Percentiles rank a stretch among this genome's conserved stretches.
Conservation (phyloP, 2,888 invertebrate genomes). For the Lagria hirta region DNA sequence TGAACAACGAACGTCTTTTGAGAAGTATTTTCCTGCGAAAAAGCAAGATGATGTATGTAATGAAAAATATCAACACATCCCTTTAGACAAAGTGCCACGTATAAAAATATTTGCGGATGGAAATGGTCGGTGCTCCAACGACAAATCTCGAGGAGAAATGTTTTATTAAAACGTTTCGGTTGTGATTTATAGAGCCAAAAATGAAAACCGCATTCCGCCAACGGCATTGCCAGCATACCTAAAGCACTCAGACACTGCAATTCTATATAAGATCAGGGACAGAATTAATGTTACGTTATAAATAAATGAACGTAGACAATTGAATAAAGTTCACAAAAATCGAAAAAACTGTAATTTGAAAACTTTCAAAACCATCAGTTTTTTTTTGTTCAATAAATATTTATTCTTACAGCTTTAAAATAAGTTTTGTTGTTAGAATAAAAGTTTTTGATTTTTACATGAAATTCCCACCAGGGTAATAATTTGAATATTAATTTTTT, state of each 20-base stretch:
- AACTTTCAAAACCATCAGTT: too few species aligned
- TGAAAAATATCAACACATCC: constrained; percentile 46
- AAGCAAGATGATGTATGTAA: too few species aligned
- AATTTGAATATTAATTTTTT: too few species aligned
- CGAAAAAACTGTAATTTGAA: too few species aligned
- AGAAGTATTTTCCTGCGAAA: too few species aligned
- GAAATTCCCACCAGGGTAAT: too few species aligned
- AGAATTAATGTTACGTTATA: constrained; percentile 15
- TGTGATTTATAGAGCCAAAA: constrained; percentile 53
- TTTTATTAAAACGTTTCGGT: constrained; percentile 53
- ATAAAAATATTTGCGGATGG: constrained; percentile 53
- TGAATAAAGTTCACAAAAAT: too few species aligned
- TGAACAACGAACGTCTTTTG: too few species aligned
- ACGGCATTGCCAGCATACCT: constrained; percentile 52
- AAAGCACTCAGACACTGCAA: constrained; percentile 47
- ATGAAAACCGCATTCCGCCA: constrained; percentile 52
- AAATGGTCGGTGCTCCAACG: constrained; percentile 43
- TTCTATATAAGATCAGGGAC: constrained; percentile 23
- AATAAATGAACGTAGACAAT: constrained; percentile 19
- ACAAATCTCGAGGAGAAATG: constrained; percentile 34
- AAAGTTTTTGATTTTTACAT: too few species aligned
- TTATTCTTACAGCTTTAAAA: too few species aligned
- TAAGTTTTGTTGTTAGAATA: too few species aligned
- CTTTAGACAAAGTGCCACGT: constrained; percentile 52
- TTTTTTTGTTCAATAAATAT: too few species aligned